Conservation (phyloP, 2,888 invertebrate genomes). For the Amphipoea lucens region DNA sequence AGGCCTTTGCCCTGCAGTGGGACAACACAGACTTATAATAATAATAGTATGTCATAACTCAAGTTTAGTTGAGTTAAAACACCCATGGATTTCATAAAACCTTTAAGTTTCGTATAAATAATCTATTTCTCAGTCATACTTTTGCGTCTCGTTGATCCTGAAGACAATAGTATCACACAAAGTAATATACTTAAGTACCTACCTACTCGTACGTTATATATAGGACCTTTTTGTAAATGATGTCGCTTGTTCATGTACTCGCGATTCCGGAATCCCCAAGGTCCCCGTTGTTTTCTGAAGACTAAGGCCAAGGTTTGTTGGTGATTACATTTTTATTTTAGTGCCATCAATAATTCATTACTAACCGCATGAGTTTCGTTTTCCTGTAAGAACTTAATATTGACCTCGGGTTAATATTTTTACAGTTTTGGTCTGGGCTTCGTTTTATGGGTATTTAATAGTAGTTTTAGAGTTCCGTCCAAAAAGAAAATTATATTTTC, state of each 20-base stretch:
- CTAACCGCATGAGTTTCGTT: constrained; percentile 16
- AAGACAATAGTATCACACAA: constrained; percentile 18
- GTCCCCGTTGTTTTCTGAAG: constrained; percentile 19
- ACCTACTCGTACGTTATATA: not conserved
- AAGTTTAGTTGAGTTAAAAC: not conserved
- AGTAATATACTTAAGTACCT: not conserved
- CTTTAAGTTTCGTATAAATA: not conserved
- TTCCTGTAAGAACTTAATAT: constrained; percentile 41
- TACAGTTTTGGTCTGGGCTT: constrained; percentile 2
- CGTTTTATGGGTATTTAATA: not conserved
- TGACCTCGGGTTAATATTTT: constrained; percentile 36
- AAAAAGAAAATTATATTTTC: not conserved
- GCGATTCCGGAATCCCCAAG: constrained; percentile 46
- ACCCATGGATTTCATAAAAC: not conserved
- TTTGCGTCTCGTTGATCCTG: not conserved
- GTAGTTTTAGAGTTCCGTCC: not conserved
- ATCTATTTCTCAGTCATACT: not conserved
- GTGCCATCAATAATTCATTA: constrained; percentile 62
- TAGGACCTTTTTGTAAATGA: not conserved
- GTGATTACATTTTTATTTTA: constrained; percentile 33
- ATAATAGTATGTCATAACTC: too few relatives aligned
- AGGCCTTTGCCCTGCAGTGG: too few relatives aligned
- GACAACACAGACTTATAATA: too few relatives aligned
- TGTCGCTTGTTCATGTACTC: constrained; percentile 18
- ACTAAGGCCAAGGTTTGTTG: constrained; percentile 5